Conservation (phyloP, 2,888 invertebrate species). For the Tineola bisselliella region DNA sequence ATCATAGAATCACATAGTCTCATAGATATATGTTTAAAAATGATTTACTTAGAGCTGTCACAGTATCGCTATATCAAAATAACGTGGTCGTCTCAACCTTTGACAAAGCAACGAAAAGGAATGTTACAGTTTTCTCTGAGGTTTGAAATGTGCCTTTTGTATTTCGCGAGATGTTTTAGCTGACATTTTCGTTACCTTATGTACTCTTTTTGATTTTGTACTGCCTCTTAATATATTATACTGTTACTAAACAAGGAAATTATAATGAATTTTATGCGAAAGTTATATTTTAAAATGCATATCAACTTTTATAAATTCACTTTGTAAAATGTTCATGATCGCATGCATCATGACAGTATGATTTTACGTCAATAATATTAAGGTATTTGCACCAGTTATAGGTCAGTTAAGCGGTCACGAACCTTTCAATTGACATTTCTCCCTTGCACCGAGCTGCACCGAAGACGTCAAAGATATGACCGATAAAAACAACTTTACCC, state of each 20-base stretch:
- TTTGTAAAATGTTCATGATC: neutral
- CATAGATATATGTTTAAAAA: no score
- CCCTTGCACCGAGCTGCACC: constrained; percentile 11
- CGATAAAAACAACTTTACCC: constrained; percentile 2
- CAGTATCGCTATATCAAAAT: neutral
- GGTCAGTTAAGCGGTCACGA: constrained; percentile 43
- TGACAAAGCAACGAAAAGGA: neutral
- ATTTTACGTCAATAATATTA: constrained; percentile 6
- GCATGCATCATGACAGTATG: neutral
- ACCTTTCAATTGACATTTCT: neutral
- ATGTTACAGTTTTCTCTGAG: neutral
- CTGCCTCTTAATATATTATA: no score
- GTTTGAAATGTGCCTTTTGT: neutral
- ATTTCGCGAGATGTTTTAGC: neutral
- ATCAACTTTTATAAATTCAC: neutral
- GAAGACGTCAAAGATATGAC: constrained; percentile 6
- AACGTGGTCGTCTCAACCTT: neutral
- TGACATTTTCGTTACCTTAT: neutral
- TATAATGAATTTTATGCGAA: no score
- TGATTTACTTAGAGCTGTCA: neutral
- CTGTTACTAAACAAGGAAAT: no score
- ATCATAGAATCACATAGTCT: no score
- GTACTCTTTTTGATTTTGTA: neutral
- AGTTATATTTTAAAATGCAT: no score
- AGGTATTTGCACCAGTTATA: constrained; percentile 24